These are phyloP conservation scores for Takifugu ocellatus DNA, from an alignment of 2,797 vertebrate genomes.

Conservation along the genomic window DNA sequence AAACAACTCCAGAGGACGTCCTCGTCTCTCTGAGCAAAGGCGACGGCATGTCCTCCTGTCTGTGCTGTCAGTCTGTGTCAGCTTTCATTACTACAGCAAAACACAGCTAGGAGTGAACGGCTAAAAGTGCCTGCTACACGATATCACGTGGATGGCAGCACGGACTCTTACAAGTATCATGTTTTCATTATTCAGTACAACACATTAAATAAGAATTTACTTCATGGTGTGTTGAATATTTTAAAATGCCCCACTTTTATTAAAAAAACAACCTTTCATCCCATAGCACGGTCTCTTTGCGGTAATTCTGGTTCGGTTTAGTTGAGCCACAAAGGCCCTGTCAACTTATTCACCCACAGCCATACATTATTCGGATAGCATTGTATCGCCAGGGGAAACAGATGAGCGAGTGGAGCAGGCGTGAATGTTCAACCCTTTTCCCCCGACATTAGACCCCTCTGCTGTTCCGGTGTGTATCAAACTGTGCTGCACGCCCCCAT, in stretches of 20 bases:
- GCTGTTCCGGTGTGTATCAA: conserved; percentile 24
- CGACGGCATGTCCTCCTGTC: conserved; percentile 60
- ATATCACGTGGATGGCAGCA: conserved; percentile 14
- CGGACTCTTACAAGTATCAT: conserved; percentile 12
- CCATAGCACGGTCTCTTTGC: neutral
- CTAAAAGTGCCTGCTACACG: conserved; percentile 42
- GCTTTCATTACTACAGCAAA: conserved; percentile 58
- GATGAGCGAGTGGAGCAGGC: conserved; percentile 10
- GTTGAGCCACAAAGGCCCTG: conserved; percentile 25
- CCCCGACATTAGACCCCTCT: conserved; percentile 11
- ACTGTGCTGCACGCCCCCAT: conserved; percentile 10
- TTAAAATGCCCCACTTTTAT: neutral
- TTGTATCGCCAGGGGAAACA: neutral
- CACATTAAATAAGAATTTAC: conserved; percentile 7
- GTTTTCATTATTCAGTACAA: conserved; percentile 16
- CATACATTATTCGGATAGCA: conserved; percentile 24
- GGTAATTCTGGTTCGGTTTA: conserved; percentile 1
- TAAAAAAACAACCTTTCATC: conserved; percentile 12
- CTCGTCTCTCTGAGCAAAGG: conserved; percentile 41
- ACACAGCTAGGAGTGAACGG: conserved; percentile 18
- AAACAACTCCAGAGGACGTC: conserved; percentile 63
- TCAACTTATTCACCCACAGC: conserved; percentile 24
- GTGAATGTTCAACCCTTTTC: conserved; percentile 10
- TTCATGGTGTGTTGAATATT: neutral
- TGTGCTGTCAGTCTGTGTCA: conserved; percentile 54